These are phyloP conservation scores for Tenrec ecaudatus DNA, from an alignment of 2,113 vertebrate species.

Conservation along the genomic window DNA sequence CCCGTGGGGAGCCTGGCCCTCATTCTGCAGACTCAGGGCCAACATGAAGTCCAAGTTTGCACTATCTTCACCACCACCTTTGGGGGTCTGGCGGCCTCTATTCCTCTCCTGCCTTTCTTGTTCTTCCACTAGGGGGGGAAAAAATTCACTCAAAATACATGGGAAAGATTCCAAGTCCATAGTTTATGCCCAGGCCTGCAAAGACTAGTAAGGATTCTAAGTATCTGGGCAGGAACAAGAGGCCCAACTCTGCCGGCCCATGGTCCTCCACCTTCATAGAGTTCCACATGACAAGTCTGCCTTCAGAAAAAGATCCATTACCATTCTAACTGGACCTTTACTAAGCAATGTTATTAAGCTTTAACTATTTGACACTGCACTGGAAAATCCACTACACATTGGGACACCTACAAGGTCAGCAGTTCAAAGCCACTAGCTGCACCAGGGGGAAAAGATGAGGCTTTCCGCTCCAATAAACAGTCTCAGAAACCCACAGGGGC, in stretches of 20 bases:
- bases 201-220: neutral
- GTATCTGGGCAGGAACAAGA: neutral
- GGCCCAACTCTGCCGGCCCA: neutral
- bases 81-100: neutral
- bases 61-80: conserved; percentile 83
- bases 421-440: too few species aligned
- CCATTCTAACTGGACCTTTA: conserved; percentile 10
- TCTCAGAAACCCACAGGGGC: too few species aligned
- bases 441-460: too few species aligned
- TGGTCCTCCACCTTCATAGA: neutral
- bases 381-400: neutral
- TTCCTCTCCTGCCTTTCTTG: conserved; percentile 76
- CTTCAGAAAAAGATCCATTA: neutral
- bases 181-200: neutral
- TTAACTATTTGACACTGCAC: neutral
- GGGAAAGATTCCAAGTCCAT: neutral
- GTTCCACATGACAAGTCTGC: neutral
- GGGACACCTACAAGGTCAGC: too few species aligned
- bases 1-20: conserved; percentile 59
- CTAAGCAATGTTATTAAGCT: neutral
- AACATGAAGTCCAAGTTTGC: conserved; percentile 92
- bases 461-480: too few species aligned
- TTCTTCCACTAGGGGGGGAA: conserved; percentile 71
- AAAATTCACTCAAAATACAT: neutral
- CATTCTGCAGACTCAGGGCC: conserved; percentile 93